Base-by-base conservation (phyloP, 2,113 vertebrate genomes). In the Dicerorhinus sumatrensis region DNA sequence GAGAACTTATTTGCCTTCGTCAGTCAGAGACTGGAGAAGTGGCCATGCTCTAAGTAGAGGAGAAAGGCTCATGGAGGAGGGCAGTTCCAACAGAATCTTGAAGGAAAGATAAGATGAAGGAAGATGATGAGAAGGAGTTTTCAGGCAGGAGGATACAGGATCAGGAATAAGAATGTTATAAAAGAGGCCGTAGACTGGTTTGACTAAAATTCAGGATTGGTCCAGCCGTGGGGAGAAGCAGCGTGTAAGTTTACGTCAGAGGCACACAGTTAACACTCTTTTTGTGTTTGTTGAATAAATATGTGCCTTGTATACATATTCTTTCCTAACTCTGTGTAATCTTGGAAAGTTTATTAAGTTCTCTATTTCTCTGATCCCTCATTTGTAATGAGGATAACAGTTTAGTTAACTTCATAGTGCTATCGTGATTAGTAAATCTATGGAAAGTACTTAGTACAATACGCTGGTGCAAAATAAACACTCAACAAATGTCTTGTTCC, bases 181-280 rank as follows among this genome's bases (percentile, higher is more conserved):
- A 87, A 77, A n/a, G 9, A 25, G 31, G 5, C 8, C 13, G 42
- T 39, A 63, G 67, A 27, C 2, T 1, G 16, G 11, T 70, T 27
- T 77, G 83, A 70, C 23, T 4, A 29, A 88, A 62, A 46, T 13
- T 42, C 54, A 65, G 27, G 29, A n/a, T 46, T 46, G 6, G 14
- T 31, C 63, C 9, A 62, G 8, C n/a, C 16, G 1, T 36, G 5
- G 29, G 18, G 33, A n/a, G 27, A 16, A 21, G 20, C 18, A 39
- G 17, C 39, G 23, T 8, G 11, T 4, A 65, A 73, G 36, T 29
- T 69, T 27, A 17, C 5, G 14, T 6, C 67, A 58, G 11, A 75
- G 67, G 10, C 5, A 8, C 5, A 0, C 9, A 11, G 16, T 8
- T 31, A 86, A 7, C 60, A 1, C 11, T 46, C 18, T 14, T 8